Conservation (phyloP, 2,113 vertebrate species). For the Pedionomus torquatus region DNA sequence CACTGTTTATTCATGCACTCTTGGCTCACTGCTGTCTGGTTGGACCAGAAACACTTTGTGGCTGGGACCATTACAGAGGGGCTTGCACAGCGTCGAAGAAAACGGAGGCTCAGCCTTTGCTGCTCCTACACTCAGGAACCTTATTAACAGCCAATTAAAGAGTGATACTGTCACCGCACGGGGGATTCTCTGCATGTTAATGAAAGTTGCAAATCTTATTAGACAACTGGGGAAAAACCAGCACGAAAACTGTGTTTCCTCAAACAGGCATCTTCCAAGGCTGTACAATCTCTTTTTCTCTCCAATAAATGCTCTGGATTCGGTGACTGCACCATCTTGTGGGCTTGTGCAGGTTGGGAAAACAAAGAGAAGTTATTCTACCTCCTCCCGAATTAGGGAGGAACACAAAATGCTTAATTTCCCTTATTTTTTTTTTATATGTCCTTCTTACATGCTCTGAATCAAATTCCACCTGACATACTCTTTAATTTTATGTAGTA, state of each 20-base stretch:
- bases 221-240: not conserved
- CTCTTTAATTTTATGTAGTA: not conserved
- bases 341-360: not conserved
- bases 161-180: not conserved
- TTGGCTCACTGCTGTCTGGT: not conserved
- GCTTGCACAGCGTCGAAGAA: not conserved
- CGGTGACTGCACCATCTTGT: conserved; percentile 2
- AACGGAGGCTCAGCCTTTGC: not conserved
- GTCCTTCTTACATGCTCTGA: not conserved
- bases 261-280: not conserved
- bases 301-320: not conserved
- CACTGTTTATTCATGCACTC: not conserved
- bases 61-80: not conserved
- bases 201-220: not conserved
- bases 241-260: not conserved
- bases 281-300: not conserved
- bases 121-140: not conserved
- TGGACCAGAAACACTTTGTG: not conserved
- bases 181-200: not conserved
- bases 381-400: not conserved
- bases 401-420: not conserved
- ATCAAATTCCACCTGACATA: not conserved
- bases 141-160: not conserved
- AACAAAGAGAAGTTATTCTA: not conserved
- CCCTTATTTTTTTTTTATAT: not conserved